Conservation (phyloP, 2,113 vertebrate genomes). For the Sceloporus undulatus region DNA sequence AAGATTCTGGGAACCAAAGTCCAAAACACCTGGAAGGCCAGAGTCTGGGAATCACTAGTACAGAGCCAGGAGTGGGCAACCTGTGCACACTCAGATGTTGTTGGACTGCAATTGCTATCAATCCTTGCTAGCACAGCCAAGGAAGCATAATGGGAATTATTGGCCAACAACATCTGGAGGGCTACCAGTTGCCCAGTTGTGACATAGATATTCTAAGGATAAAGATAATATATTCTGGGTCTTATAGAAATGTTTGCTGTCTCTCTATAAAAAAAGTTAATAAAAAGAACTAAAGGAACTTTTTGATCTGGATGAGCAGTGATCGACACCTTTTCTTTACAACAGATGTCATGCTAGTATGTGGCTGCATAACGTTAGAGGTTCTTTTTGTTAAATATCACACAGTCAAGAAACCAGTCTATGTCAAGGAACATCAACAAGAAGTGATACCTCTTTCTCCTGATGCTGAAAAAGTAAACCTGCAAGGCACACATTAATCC, state of each 20-base stretch:
- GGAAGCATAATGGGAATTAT: not conserved
- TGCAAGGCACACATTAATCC: conserved; percentile 16
- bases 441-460: conserved; percentile 35
- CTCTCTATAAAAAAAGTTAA: conserved; percentile 4
- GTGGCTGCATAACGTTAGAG: conserved; percentile 45
- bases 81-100: not conserved
- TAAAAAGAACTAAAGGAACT: conserved; percentile 8
- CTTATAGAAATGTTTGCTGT: not conserved
- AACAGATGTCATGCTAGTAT: conserved; percentile 45
- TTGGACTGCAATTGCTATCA: not conserved
- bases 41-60: too few relatives aligned
- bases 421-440: conserved; percentile 8
- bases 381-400: conserved; percentile 43
- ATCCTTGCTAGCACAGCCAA: not conserved
- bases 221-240: not conserved
- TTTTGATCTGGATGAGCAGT: conserved; percentile 7
- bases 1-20: too few relatives aligned
- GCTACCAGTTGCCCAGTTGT: not conserved
- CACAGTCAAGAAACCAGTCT: conserved; percentile 18
- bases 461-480: conserved; percentile 13
- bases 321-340: conserved; percentile 36
- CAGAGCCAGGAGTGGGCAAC: too few relatives aligned
- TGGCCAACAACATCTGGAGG: not conserved
- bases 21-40: too few relatives aligned
- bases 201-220: not conserved